These are phyloP conservation scores for Rhinella marina DNA, from an alignment of 2,797 vertebrate genomes.

Conservation along the genomic window DNA sequence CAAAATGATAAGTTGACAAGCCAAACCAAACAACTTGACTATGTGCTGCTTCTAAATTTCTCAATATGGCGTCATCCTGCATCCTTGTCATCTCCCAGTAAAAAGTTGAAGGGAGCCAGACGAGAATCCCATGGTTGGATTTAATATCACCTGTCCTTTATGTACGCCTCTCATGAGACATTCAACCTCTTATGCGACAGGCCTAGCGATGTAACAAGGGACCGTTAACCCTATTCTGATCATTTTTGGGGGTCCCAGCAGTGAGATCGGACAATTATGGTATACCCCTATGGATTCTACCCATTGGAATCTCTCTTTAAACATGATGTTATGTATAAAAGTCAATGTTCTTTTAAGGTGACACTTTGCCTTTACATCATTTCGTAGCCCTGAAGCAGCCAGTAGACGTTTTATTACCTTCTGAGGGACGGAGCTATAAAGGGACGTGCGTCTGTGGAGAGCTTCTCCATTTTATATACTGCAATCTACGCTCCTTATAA, in stretches of 20 bases:
- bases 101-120: too few relatives aligned
- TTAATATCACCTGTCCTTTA: too few relatives aligned
- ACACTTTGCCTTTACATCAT: not conserved
- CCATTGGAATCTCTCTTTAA: not conserved
- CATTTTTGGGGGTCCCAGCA: not conserved
- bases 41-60: too few relatives aligned
- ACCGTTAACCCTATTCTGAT: not conserved
- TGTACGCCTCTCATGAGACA: too few relatives aligned
- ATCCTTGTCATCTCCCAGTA: not conserved
- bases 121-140: too few relatives aligned
- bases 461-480: not conserved
- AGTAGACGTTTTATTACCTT: not conserved
- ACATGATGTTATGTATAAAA: not conserved
- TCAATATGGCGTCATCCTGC: not conserved
- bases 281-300: not conserved
- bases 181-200: too few relatives aligned
- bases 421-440: not conserved
- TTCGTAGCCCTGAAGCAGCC: slow-evolving; percentile 3
- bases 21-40: too few relatives aligned
- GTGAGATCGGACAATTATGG: not conserved
- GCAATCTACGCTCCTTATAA: slow-evolving; percentile 10
- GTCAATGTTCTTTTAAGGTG: slow-evolving; percentile 8
- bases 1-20: too few relatives aligned
- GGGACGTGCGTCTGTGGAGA: not conserved
- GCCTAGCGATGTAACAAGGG: not conserved